These are phyloP conservation scores for Alethe diademata DNA, from an alignment of 2,113 vertebrate genomes.

Conservation along the genomic window DNA sequence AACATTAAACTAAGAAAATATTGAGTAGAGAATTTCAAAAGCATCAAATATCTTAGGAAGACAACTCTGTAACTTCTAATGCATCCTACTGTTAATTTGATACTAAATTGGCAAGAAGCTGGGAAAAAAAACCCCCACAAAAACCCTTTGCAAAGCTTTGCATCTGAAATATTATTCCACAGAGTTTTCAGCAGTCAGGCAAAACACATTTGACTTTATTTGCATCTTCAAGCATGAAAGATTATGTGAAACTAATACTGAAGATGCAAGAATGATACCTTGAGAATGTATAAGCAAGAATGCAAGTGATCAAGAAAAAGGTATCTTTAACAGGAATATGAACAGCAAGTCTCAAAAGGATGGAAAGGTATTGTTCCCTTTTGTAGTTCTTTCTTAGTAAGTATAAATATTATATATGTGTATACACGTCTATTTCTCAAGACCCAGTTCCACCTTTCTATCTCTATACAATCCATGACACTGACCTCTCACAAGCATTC, in stretches of 20 bases:
- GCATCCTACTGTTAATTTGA: background rate
- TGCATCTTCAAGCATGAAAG: slow-evolving; percentile 2
- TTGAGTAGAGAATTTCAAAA: background rate
- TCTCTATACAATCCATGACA: background rate
- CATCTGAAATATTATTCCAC: background rate
- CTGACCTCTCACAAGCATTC: background rate
- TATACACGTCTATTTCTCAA: background rate
- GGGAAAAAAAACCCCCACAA: background rate
- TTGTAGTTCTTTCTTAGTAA: background rate
- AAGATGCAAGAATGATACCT: background rate
- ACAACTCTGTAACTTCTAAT: background rate
- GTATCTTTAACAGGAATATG: background rate
- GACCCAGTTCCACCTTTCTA: background rate
- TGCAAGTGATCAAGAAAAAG: background rate
- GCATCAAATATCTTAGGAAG: background rate
- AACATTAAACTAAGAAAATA: slow-evolving; percentile 35
- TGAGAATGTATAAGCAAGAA: background rate
- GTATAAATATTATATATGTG: background rate
- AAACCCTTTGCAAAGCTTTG: background rate
- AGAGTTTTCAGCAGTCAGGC: background rate
- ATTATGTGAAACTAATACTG: background rate
- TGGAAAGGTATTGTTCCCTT: background rate
- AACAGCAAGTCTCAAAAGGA: background rate
- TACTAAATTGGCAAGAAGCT: background rate
- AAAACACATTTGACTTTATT: background rate